phyloP scores from a whole-genome alignment of 1,140 invertebrate species.

The Pseudomyrmex concolor region DNA sequence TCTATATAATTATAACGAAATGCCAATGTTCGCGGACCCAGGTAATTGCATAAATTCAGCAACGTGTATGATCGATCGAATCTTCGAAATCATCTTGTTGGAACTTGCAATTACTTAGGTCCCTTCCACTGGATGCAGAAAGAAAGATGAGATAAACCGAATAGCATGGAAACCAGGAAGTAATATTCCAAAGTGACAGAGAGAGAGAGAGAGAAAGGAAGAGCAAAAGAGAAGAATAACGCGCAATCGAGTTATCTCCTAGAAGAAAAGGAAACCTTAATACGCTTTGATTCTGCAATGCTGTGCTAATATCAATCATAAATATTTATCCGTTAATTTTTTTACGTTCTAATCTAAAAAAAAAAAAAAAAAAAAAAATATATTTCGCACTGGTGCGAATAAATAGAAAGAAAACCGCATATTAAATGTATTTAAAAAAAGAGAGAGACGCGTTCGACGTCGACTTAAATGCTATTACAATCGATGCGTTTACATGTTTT shows the following conservation, averaged over 20 bases:
- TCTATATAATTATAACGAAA: conserved; percentile 84
- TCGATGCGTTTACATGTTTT: conserved; percentile 62
- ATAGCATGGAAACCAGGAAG: conserved; percentile 57
- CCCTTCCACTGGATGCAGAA: conserved; percentile 71
- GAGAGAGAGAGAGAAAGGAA: conserved; percentile 37
- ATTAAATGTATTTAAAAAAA: conserved; percentile 78
- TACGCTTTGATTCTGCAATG: conserved; percentile 80
- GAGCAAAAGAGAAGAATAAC: conserved; percentile 49
- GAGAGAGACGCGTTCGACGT: conserved; percentile 22
- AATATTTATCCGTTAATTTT: conserved; percentile 67
- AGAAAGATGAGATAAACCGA: conserved; percentile 65
- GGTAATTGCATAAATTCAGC: conserved; percentile 62
- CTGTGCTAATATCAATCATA: conserved; percentile 79
- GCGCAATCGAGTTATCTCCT: conserved; percentile 66
- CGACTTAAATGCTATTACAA: conserved; percentile 18
- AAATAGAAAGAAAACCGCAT: conserved; percentile 62
- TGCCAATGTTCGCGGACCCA: conserved; percentile 83
- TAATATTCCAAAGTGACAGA: conserved; percentile 57
- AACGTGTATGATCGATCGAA: conserved; percentile 63
- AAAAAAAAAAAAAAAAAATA: too few species aligned
- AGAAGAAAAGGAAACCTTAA: conserved; percentile 67
- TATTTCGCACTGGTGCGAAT: conserved; percentile 84
- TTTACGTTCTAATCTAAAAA: conserved; percentile 52
- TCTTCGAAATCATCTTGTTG: conserved; percentile 57
- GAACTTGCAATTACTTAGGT: conserved; percentile 74